A percentile compares a stretch with the other conserved stretches of the same genome.
Evolutionary conservation across 1,140 invertebrate genomes (phyloP).

Genomic region (Watersipora subatra): DNA sequence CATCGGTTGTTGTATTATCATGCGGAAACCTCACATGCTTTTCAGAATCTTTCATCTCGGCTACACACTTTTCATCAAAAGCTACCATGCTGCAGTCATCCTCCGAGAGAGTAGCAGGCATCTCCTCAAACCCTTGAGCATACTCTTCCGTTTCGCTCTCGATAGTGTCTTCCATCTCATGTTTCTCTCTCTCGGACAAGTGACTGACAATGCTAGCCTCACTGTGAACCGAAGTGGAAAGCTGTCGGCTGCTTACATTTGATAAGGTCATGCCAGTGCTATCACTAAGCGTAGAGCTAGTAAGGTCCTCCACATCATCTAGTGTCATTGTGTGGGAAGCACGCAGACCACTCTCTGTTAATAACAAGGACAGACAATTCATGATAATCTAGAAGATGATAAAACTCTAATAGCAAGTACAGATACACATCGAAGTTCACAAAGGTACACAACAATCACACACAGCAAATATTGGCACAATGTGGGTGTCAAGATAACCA

Average conservation of each 20-base stretch:
- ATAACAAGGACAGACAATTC: too few relatives aligned
- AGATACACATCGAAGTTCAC: too few relatives aligned
- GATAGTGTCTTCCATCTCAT: background rate
- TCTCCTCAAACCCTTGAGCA: background rate
- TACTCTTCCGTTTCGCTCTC: background rate
- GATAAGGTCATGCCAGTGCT: background rate
- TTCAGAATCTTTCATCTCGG: background rate
- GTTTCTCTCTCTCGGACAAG: background rate
- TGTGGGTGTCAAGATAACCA: too few relatives aligned
- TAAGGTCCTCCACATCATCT: background rate
- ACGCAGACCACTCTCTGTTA: too few relatives aligned
- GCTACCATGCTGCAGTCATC: background rate
- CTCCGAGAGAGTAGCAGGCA: background rate
- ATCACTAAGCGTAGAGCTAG: background rate
- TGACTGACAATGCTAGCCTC: background rate
- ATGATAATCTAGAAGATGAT: too few relatives aligned
- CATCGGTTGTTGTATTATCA: background rate
- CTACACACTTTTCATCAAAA: background rate
- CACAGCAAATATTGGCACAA: too few relatives aligned
- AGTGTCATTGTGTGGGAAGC: background rate
- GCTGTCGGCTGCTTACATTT: background rate
- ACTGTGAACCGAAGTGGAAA: background rate
- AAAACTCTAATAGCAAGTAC: too few relatives aligned
- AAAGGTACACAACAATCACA: too few relatives aligned
- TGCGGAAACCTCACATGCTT: constrained; percentile 1